These are phyloP conservation scores for Drosophila suzukii DNA, from an alignment of 1,140 invertebrate species.

Conservation along the genomic window DNA sequence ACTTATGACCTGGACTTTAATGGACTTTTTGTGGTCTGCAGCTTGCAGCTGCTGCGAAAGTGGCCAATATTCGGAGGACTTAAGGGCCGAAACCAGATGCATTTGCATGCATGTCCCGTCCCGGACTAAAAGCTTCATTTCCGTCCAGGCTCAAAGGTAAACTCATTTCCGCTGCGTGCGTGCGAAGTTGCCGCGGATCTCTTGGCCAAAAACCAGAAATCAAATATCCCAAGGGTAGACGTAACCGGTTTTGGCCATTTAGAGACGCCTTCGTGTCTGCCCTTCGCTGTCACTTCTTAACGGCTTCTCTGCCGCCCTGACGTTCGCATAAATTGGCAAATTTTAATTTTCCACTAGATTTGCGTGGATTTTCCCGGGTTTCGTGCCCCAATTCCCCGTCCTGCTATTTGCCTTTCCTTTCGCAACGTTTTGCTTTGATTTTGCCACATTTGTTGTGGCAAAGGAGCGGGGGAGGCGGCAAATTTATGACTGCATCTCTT, in stretches of 20 bases:
- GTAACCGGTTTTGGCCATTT: not conserved
- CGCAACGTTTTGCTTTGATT: constrained; percentile 36
- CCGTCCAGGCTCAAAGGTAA: constrained; percentile 35
- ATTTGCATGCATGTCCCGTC: constrained; percentile 18
- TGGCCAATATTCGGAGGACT: not conserved
- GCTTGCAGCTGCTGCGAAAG: not conserved
- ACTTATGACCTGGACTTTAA: not conserved
- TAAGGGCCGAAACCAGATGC: not conserved
- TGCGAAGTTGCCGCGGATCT: not conserved
- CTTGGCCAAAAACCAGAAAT: not conserved
- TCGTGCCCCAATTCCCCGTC: not conserved
- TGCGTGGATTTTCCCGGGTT: constrained; percentile 52
- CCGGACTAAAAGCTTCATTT: constrained; percentile 34
- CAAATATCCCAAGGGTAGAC: too few species aligned
- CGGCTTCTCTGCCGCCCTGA: not conserved
- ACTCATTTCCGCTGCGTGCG: constrained; percentile 21
- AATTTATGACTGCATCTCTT: constrained; percentile 57
- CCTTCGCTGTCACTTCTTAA: constrained; percentile 9
- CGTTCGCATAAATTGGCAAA: constrained; percentile 61
- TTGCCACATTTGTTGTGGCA: constrained; percentile 25
- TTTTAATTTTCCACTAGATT: constrained; percentile 77
- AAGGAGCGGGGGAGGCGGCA: constrained; percentile 1
- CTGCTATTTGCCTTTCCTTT: constrained; percentile 8
- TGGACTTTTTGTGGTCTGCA: not conserved
- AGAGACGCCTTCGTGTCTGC: not conserved